phyloP scores from a whole-genome alignment of 2,113 vertebrate species.

The Scophthalmus maximus region DNA sequence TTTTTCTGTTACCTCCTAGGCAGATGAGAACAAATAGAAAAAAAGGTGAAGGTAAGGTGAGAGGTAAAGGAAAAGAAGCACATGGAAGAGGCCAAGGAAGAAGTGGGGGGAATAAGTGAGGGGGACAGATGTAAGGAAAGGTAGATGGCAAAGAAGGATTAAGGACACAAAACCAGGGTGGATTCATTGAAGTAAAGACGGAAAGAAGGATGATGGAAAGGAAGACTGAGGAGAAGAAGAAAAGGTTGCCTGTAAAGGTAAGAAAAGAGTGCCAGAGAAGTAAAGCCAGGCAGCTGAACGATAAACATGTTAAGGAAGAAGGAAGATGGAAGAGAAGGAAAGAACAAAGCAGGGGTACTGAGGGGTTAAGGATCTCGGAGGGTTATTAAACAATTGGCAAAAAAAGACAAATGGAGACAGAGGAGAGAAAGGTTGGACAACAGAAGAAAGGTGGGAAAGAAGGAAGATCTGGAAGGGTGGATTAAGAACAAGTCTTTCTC shows the following conservation, averaged over 20 bases:
- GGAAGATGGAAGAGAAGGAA: background rate
- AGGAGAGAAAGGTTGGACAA: background rate
- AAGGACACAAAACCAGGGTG: background rate
- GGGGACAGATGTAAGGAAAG: background rate
- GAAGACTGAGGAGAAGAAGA: background rate
- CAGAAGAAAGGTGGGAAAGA: background rate
- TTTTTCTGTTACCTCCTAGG: background rate
- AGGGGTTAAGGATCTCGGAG: background rate
- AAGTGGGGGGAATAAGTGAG: no score
- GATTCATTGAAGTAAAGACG: background rate
- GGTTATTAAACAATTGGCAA: background rate
- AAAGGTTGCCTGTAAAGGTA: slow-evolving; percentile 9
- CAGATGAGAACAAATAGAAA: background rate
- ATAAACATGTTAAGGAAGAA: no score
- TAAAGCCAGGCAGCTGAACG: no score
- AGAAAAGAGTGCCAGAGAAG: background rate
- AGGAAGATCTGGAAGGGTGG: background rate
- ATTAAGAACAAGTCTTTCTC: slow-evolving; percentile 19
- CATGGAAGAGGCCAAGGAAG: no score
- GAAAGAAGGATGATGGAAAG: background rate
- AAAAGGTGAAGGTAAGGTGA: background rate
- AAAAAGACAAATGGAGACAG: background rate
- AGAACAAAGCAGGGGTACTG: no score
- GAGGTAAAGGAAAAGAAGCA: background rate
- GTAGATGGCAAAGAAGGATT: background rate